Base-by-base conservation (phyloP, 2,888 invertebrate genomes). In the Kuschelorhynchus macadamiae region DNA sequence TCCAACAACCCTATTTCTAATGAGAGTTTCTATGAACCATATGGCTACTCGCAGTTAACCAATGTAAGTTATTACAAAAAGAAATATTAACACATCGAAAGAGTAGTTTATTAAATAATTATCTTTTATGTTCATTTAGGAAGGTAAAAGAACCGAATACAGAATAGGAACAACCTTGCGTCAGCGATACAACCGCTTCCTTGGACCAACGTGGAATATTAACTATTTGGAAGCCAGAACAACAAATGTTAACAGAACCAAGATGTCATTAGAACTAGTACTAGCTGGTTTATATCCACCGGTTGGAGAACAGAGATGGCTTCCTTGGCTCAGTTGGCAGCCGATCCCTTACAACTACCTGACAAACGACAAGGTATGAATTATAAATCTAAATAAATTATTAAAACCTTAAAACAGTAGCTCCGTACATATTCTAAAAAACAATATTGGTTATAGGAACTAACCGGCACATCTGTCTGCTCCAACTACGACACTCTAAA, bases 251-350 rank as follows among this genome's bases (percentile, higher is more conserved):
- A 88, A 89, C 52, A 85, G 92, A 39, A 92, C 92, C 0, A 87
- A 92, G 81, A 90, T 91, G 87, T 90, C 91, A 5, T 89, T 89
- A 0, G 84, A 90, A 71, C 83, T 89, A n/a, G 88, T 90, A 1
- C 81, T 91, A 61, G 88, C 90, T 0, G 91, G 88, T 0, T 77
- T 92, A 30, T 92, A 87, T 79, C 90, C 89, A 1, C 90, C 90
- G 0, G 76, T 76, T 1, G 84, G 84, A 3, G 75, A 83, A 14
- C 85, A 87, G 79, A 82, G 84, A 65, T 89, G 88, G 88, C 86
- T 86, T 72, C 73, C 79, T 11, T 46, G 49, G 1, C 36, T 77
- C 3, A 63, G 53, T 1, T 77, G 77, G 77, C 76, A 77, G 67
- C 76, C 77, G 1, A 74, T 77, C 32, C 74, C 76, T n/a, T 75